phyloP scores from a whole-genome alignment of 1,140 invertebrate genomes.

The Rhopalosiphum maidis region DNA sequence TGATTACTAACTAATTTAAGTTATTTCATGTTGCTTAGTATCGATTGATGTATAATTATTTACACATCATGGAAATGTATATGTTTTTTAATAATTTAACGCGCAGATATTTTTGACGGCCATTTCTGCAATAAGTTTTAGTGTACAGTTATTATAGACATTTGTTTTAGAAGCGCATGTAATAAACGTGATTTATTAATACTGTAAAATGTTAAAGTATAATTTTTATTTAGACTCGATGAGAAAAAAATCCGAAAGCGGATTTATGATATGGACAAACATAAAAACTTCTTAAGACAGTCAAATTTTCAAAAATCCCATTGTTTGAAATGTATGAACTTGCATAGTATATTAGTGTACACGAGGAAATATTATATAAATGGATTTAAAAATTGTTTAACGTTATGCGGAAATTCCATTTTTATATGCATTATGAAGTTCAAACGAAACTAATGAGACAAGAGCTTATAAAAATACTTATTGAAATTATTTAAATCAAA shows the following conservation, averaged over 20 bases:
- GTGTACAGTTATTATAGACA: background rate
- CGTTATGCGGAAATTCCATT: background rate
- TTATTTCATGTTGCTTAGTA: too few species aligned
- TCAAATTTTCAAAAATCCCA: background rate
- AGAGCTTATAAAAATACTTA: too few species aligned
- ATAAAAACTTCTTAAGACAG: background rate
- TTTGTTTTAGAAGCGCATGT: background rate
- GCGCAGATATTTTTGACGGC: background rate
- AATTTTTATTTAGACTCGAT: background rate
- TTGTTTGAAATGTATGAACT: background rate
- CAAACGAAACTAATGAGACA: too few species aligned
- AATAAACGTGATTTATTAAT: background rate
- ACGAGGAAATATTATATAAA: background rate
- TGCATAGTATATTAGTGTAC: background rate
- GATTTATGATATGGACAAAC: background rate
- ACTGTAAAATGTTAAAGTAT: background rate
- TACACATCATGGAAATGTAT: background rate
- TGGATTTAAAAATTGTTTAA: background rate
- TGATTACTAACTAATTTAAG: background rate
- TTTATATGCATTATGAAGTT: background rate
- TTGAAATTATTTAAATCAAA: too few species aligned
- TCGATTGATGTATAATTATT: too few species aligned
- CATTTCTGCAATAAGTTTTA: background rate
- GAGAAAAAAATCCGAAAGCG: background rate
- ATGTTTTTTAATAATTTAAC: background rate